Evolutionary conservation across 2,888 invertebrate genomes (phyloP), one percentile per base, ranked within the genome.

Genomic region (Cheilosia urbana): DNA sequence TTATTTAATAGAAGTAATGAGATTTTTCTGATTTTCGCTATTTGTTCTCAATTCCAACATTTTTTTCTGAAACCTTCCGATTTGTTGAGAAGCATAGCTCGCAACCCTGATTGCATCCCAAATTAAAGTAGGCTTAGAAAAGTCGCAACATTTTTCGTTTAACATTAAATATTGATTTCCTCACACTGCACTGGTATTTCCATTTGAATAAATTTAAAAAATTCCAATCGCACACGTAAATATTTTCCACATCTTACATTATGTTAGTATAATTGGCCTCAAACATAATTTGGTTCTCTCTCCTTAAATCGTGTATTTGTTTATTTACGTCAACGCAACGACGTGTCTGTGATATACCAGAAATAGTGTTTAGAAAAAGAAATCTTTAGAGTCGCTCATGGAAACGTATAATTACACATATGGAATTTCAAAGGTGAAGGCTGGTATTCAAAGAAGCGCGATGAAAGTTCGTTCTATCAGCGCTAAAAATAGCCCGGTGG

Each of bases 371-470:
- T 66, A 66, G 51, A 66, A 37, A 21, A 7, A 37, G 6, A 5
- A n/a, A 24, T 9, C 27, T 13, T 27, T 62, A 21, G n/a, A 47
- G 34, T 57, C 2, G 45, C 34, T 57, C 37, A 24, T 57, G 63
- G 65, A 63, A 55, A 55, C 47, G 30, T 34, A 55, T 37, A 21
- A 21, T 47, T 42, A 47, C 47, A 47, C 17, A 47, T 47, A n/a
- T 47, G 27, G 55, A 73, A 73, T 65, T 66, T 68, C 49, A 76
- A 68, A 51, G 76, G 58, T 68, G 60, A 68, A 68, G 60, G 51
- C 60, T 68, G 76, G 76, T 76, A 68, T 65, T 57, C n/a, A n/a
- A 7, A 19, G 13, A 55, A 37, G 57, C 15, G 34, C 37, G 30
- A 7, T 58, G 6, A 24, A 4, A 51, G 21, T 76, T 49, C 75